Conservation (phyloP, 1,140 invertebrate species). For the Mya arenaria region DNA sequence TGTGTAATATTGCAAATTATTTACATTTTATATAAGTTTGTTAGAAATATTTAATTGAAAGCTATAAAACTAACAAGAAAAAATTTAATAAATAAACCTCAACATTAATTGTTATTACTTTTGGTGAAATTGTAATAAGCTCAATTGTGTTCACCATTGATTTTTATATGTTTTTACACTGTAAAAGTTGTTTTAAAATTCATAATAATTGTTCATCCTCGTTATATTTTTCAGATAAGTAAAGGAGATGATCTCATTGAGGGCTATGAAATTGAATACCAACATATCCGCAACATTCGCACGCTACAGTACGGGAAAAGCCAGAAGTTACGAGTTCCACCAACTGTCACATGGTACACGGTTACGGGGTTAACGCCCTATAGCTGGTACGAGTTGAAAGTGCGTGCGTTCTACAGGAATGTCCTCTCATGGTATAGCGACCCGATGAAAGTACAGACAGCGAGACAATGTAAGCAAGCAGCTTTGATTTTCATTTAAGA, state of each 20-base stretch:
- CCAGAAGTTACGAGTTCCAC: slow-evolving; percentile 65
- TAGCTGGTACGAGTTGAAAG: slow-evolving; percentile 90
- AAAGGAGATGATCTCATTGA: slow-evolving; percentile 84
- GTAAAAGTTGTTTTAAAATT: no score
- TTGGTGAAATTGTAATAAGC: no score
- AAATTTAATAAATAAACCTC: no score
- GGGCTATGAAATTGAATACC: slow-evolving; percentile 95
- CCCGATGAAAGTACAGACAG: slow-evolving; percentile 80
- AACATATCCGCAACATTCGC: slow-evolving; percentile 58
- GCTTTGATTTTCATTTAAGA: neutral
- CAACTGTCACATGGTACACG: slow-evolving; percentile 83
- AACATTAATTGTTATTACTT: no score
- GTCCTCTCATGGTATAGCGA: slow-evolving; percentile 90
- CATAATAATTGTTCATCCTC: no score
- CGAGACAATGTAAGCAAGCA: slow-evolving; percentile 78
- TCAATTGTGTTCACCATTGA: no score
- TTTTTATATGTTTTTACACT: no score
- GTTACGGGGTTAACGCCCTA: slow-evolving; percentile 90
- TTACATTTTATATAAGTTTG: no score
- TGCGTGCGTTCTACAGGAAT: slow-evolving; percentile 83
- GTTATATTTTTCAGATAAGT: slow-evolving; percentile 73
- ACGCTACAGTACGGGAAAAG: slow-evolving; percentile 58
- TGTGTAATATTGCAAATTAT: no score
- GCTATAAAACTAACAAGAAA: no score
- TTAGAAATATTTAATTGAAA: no score